A percentile compares a stretch with the other conserved stretches of the same genome.
phyloP scores from a whole-genome alignment of 2,888 invertebrate species.

The Nemotelus pantherinus region DNA sequence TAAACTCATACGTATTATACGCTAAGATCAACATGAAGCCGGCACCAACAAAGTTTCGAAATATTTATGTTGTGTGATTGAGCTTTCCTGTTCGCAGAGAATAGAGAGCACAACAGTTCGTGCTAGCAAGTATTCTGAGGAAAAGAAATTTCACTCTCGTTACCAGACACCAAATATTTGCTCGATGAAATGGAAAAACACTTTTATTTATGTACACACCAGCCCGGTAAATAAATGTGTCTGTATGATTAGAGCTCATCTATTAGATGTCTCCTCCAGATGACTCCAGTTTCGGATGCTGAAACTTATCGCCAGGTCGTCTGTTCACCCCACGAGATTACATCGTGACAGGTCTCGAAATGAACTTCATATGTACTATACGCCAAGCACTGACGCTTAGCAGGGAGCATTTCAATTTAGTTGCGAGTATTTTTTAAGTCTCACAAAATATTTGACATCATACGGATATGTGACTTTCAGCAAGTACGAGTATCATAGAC shows the following conservation, averaged over 20 bases:
- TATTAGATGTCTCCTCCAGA: background rate
- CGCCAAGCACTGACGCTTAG: background rate
- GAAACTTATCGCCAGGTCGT: background rate
- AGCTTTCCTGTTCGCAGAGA: no score
- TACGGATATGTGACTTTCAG: constrained; percentile 22
- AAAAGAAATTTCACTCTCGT: background rate
- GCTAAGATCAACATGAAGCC: no score
- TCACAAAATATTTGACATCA: constrained; percentile 29
- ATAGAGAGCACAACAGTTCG: background rate
- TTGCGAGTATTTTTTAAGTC: background rate
- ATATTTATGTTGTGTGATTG: no score
- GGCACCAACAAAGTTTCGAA: no score
- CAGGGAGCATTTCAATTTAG: background rate
- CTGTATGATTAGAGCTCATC: constrained; percentile 12
- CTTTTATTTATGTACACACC: constrained; percentile 26
- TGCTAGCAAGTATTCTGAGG: background rate
- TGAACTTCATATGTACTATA: constrained; percentile 12
- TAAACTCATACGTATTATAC: no score
- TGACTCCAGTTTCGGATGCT: background rate
- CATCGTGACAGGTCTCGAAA: constrained; percentile 8
- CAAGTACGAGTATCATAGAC: no score
- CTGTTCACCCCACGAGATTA: constrained; percentile 22
- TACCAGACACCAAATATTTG: constrained; percentile 41
- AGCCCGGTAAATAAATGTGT: constrained; percentile 28
- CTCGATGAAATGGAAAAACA: constrained; percentile 39